Percentiles rank a stretch among this genome's conserved stretches.
Evolutionary conservation across 2,888 invertebrate genomes (phyloP).

Genomic region (Rosalia funebris): DNA sequence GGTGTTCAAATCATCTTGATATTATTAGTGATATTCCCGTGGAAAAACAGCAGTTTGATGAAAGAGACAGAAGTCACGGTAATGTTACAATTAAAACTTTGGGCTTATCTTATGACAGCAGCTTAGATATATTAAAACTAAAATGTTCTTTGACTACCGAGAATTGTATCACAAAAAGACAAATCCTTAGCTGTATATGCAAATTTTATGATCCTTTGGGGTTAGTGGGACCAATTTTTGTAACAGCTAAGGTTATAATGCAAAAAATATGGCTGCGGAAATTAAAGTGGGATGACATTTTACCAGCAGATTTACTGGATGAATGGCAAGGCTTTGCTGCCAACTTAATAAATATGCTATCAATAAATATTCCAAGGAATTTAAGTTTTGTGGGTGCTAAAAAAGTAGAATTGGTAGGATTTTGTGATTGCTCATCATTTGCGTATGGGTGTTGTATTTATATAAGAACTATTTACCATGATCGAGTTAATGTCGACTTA

Average conservation of each 20-base stretch:
- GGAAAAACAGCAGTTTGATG: background rate
- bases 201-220: constrained; percentile 25
- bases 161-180: constrained; percentile 11
- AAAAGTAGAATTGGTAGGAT: constrained; percentile 28
- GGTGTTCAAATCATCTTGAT: background rate
- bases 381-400: background rate
- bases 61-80: background rate
- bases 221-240: constrained; percentile 5
- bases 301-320: constrained; percentile 5
- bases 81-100: background rate
- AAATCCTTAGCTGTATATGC: constrained; percentile 17
- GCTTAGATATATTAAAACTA: background rate
- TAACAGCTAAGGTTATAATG: constrained; percentile 20
- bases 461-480: background rate
- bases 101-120: background rate
- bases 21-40: background rate
- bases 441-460: constrained; percentile 36
- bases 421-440: constrained; percentile 26
- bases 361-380: constrained; percentile 19
- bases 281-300: constrained; percentile 18
- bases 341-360: constrained; percentile 1
- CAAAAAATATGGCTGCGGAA: constrained; percentile 22
- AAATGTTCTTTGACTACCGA: background rate
- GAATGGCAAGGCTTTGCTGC: constrained; percentile 5
- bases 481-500: constrained; percentile 13